phyloP scores from a whole-genome alignment of 2,113 vertebrate genomes.

The Spheniscus mendiculus region DNA sequence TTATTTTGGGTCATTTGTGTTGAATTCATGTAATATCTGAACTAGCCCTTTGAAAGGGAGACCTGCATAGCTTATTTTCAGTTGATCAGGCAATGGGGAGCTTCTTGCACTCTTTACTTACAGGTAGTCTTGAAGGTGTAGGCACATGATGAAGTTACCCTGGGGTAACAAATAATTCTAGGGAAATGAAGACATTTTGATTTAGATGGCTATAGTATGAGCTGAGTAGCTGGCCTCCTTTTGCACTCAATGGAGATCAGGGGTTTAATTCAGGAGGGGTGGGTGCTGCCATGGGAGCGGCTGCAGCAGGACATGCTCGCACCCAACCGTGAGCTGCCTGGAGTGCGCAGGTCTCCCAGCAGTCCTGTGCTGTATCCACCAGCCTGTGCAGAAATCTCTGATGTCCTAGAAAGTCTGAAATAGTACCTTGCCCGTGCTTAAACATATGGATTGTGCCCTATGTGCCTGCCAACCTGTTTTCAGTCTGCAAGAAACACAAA shows the following conservation, averaged over 20 bases:
- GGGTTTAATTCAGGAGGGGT: not conserved
- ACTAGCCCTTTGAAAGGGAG: not conserved
- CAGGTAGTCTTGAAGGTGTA: not conserved
- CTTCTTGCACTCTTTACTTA: not conserved
- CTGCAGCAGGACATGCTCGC: not conserved
- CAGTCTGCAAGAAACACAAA: not conserved
- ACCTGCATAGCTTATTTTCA: rapidly evolving
- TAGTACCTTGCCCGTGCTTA: not conserved
- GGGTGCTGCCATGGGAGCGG: not conserved
- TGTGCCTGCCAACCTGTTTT: not conserved
- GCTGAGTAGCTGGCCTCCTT: not conserved
- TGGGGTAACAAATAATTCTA: not conserved
- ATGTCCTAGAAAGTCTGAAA: not conserved
- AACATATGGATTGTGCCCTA: not conserved
- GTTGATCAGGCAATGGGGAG: not conserved
- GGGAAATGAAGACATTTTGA: rapidly evolving
- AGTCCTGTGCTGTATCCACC: not conserved
- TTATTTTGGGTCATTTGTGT: not conserved
- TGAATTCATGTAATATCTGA: not conserved
- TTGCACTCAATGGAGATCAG: not conserved
- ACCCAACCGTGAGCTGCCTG: not conserved
- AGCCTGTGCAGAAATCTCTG: not conserved
- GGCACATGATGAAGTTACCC: not conserved
- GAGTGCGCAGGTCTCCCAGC: not conserved
- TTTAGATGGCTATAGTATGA: not conserved